A percentile compares a stretch with the other conserved stretches of the same genome.
phyloP scores from a whole-genome alignment of 2,888 invertebrate species.

The Aphodius granarius region DNA sequence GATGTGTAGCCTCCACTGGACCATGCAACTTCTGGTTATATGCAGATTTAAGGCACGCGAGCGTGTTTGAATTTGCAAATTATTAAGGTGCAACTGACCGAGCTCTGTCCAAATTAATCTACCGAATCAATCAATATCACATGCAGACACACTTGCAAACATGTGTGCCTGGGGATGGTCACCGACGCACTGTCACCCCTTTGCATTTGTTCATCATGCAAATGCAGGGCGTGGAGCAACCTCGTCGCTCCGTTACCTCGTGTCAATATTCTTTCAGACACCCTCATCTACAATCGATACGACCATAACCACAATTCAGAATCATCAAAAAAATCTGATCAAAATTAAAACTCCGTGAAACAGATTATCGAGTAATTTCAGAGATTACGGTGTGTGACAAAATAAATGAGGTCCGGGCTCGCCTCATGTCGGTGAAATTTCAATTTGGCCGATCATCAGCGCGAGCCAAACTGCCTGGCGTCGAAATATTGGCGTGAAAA shows the following conservation, averaged over 20 bases:
- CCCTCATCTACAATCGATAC: not conserved
- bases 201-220: constrained; percentile 7
- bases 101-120: constrained; percentile 33
- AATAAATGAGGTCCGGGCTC: not conserved
- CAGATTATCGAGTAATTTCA: not conserved
- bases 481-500: not conserved
- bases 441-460: not conserved
- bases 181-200: not conserved
- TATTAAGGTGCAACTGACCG: constrained; percentile 38
- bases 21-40: constrained; percentile 30
- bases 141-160: constrained; percentile 22
- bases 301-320: not conserved
- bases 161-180: not conserved
- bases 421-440: not conserved
- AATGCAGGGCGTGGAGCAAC: constrained; percentile 6
- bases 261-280: constrained; percentile 7
- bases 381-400: not conserved
- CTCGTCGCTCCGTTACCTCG: constrained; percentile 4
- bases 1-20: constrained; percentile 38
- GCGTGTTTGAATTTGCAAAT: constrained; percentile 35
- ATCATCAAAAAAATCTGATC: too few relatives aligned
- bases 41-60: constrained; percentile 27
- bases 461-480: not conserved
- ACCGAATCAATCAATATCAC: constrained; percentile 32
- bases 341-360: not conserved